Evolutionary conservation across 1,140 invertebrate species (phyloP), one percentile per base, ranked within the genome.

Genomic region (Drosophila takahashii): DNA sequence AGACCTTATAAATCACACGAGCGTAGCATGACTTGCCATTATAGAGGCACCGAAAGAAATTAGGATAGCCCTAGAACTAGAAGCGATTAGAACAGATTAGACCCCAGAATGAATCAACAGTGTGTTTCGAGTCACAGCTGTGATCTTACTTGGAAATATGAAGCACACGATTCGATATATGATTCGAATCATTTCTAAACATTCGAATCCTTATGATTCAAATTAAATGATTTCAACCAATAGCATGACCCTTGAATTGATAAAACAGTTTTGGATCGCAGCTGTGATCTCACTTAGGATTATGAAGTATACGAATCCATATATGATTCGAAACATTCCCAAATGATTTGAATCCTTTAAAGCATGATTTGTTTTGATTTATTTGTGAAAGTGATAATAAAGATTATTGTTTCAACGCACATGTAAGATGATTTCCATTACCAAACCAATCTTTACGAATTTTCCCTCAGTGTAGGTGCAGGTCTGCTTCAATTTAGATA

Each of bases 1-100:
- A 89, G 84, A 89, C 84, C 84, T 89, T 89, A 89, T 80, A 89
- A 89, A 89, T 89, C 84, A 89, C 84, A 87, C 84, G 84, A 83
- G 84, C 79, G 84, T 83, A 67, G 84, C 84, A 89, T 89, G 84
- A 87, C 84, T 89, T 78, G 83, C 59, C 72, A 77, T 79, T 86
- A 79, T 73, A 58, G 65, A 42, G 22, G 66, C 65, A 75, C 80
- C 2, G 13, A 27, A 13, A 60, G 50, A 56, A 60, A 39, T 15
- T 3, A 15, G 50, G 18, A 54, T 54, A 1, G 22, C 1, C 27
- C 16, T 9, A 4, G 41, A 42, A 42, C 15, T 29, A 4, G 41
- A 42, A 42, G 7, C 15, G n/a, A 32, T 32, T 32, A 2, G n/a
- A 32, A 9, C 16, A 22, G 16, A 44, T 22, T 7, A 9, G 29